These are phyloP conservation scores for Astyanax mexicanus DNA, from an alignment of 2,797 vertebrate species.

Conservation along the genomic window DNA sequence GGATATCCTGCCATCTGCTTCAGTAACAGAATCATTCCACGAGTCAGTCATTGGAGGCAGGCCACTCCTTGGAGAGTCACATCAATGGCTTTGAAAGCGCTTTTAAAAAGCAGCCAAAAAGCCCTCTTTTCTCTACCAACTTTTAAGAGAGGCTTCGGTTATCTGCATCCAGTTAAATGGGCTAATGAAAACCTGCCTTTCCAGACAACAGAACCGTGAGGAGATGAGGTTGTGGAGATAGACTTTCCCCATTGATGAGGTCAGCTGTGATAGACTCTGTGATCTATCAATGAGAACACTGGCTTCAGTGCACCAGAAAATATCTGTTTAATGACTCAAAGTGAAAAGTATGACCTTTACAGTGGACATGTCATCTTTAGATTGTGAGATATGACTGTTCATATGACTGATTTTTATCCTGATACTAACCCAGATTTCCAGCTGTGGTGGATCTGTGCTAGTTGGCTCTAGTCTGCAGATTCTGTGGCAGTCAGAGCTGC, in stretches of 20 bases:
- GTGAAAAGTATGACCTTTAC: constrained; percentile 23
- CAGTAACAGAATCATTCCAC: constrained; percentile 62
- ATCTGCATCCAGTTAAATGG: constrained; percentile 68
- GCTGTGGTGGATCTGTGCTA: too few relatives aligned
- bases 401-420: too few relatives aligned
- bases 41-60: constrained; percentile 65
- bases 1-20: constrained; percentile 72
- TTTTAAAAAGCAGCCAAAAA: constrained; percentile 55
- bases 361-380: background rate
- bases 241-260: constrained; percentile 34
- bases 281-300: constrained; percentile 19
- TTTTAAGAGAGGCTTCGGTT: constrained; percentile 67
- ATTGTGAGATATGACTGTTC: too few relatives aligned
- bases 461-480: too few relatives aligned
- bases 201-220: constrained; percentile 46
- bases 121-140: constrained; percentile 62
- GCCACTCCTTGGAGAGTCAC: constrained; percentile 64
- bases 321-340: constrained; percentile 15
- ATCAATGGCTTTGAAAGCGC: constrained; percentile 63
- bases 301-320: constrained; percentile 20
- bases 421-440: too few relatives aligned
- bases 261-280: constrained; percentile 40
- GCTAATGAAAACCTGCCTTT: constrained; percentile 68
- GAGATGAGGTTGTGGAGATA: constrained; percentile 35
- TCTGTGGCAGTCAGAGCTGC: too few relatives aligned